phyloP scores from a whole-genome alignment of 2,113 vertebrate genomes.

The Scytalopus superciliaris region DNA sequence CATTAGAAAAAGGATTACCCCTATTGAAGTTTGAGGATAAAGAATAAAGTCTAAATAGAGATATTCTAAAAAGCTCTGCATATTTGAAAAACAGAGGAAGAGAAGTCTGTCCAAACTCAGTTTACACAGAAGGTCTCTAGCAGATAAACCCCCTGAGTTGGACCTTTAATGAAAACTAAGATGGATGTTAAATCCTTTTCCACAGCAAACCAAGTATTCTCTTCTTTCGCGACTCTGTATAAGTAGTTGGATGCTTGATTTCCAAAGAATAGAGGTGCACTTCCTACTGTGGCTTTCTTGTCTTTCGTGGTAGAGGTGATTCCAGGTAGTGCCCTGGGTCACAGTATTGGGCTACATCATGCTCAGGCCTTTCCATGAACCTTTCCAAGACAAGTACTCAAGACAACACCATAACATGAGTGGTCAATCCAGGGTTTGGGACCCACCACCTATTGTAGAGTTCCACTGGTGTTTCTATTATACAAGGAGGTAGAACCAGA shows the following conservation, averaged over 20 bases:
- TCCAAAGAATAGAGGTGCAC: not conserved
- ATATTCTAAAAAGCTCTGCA: not conserved
- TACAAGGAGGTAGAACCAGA: not conserved
- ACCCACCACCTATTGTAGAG: not conserved
- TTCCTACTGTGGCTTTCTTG: not conserved
- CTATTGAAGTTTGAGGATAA: slow-evolving; percentile 28
- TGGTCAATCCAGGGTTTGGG: not conserved
- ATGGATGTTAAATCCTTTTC: not conserved
- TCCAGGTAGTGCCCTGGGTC: not conserved
- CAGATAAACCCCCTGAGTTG: not conserved
- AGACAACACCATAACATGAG: not conserved
- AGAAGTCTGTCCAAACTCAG: not conserved
- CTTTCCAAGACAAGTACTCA: not conserved
- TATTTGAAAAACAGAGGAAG: slow-evolving; percentile 1
- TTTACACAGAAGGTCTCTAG: not conserved
- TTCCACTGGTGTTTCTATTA: not conserved
- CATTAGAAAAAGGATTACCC: slow-evolving; percentile 7
- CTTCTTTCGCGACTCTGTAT: not conserved
- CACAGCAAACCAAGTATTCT: not conserved
- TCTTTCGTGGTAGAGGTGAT: not conserved
- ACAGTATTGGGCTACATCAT: not conserved
- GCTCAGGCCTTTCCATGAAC: not conserved
- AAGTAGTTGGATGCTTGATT: not conserved
- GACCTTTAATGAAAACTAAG: not conserved
- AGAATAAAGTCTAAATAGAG: not conserved